Conservation (phyloP, 2,888 invertebrate species). For the Spodoptera picta region DNA sequence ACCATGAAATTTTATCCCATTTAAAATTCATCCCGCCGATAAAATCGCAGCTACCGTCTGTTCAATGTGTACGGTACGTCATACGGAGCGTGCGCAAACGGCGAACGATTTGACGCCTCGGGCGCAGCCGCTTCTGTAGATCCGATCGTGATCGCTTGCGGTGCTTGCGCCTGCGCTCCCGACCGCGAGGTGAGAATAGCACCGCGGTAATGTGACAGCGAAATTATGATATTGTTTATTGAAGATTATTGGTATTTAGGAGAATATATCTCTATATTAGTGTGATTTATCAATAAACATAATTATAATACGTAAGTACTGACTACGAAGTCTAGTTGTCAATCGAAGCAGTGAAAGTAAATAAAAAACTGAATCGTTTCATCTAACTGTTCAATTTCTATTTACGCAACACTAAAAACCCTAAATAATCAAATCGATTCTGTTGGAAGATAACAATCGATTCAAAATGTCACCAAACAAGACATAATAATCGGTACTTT, state of each 20-base stretch:
- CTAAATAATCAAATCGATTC: not conserved
- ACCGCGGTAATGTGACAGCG: constrained; percentile 60
- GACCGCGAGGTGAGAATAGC: constrained; percentile 56
- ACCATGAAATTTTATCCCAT: constrained; percentile 8
- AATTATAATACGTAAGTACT: too few relatives aligned
- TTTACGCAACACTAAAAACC: constrained; percentile 1
- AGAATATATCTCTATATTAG: not conserved
- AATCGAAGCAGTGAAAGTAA: too few relatives aligned
- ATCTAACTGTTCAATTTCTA: too few relatives aligned
- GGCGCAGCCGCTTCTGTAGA: constrained; percentile 73
- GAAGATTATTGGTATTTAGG: constrained; percentile 23
- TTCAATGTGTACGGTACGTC: constrained; percentile 44
- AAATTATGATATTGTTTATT: constrained; percentile 60
- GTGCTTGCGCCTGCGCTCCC: constrained; percentile 61
- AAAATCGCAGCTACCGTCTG: constrained; percentile 49
- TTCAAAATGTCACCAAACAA: constrained; percentile 52
- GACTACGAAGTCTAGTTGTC: too few relatives aligned
- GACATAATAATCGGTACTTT: constrained; percentile 58
- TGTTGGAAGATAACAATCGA: constrained; percentile 18
- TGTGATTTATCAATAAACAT: not conserved
- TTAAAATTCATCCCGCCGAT: constrained; percentile 42
- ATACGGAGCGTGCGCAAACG: constrained; percentile 66
- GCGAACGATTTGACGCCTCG: constrained; percentile 70
- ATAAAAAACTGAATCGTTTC: too few relatives aligned
- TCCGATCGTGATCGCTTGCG: constrained; percentile 73